A percentile compares a stretch with the other conserved stretches of the same genome.
Evolutionary conservation across 2,113 vertebrate species (phyloP).

Genomic region (Archocentrus centrarchus): DNA sequence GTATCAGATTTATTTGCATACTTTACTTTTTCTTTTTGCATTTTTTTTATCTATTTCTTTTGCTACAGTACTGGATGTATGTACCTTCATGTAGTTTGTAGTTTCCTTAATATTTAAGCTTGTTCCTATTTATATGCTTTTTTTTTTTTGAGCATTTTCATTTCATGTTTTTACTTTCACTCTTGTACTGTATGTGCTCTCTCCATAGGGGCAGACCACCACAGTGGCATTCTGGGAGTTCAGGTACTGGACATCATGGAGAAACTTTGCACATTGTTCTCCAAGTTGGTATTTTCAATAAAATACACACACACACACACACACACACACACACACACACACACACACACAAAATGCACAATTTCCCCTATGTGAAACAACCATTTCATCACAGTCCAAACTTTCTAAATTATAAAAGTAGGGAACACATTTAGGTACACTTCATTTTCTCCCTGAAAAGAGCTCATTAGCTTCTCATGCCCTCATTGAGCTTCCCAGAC

Average conservation of each 20-base stretch:
- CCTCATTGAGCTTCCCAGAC: conserved; percentile 47
- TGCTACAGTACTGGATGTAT: neutral
- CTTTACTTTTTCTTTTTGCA: neutral
- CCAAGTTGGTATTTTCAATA: neutral
- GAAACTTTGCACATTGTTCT: neutral
- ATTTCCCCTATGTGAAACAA: conserved; percentile 10
- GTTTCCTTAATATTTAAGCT: neutral
- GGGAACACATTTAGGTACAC: conserved; percentile 41
- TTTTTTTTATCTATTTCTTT: neutral
- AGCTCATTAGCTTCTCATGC: conserved; percentile 62
- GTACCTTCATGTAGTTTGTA: neutral
- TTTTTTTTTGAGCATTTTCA: no score
- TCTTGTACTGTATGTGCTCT: neutral
- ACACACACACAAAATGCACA: neutral
- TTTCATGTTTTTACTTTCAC: neutral
- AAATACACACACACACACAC: neutral
- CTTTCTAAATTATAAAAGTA: conserved; percentile 13
- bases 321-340: no score
- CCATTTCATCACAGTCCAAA: conserved; percentile 33
- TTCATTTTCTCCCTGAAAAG: conserved; percentile 47
- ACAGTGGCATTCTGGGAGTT: neutral
- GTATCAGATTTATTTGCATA: neutral
- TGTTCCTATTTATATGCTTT: neutral
- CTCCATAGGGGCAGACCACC: neutral
- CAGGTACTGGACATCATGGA: neutral